Evolutionary conservation across 1,140 invertebrate species (phyloP), one percentile per base, ranked within the genome.

Genomic region (Brachionus calyciflorus): DNA sequence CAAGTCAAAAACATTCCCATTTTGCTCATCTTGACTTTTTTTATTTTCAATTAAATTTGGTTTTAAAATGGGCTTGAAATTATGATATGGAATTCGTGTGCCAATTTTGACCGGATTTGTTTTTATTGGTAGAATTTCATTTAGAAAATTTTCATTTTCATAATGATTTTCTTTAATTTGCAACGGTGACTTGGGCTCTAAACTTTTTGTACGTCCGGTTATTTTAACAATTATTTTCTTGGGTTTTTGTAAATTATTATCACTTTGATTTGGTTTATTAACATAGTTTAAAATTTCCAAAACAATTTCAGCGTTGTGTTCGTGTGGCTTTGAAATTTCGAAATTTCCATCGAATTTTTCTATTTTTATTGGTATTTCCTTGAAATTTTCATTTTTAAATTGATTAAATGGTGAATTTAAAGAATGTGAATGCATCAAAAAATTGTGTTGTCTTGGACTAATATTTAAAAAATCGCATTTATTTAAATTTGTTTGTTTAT

Each of bases 201-300:
- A 41, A 7, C 60, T 65, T 65, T n/a, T 65, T 2, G 60, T 65
- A n/a, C 60, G 28, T 41, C 60, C 60, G 12, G 60, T 65, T 46
- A 65, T 65, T 65, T 65, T 65, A 21, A 65, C 40, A 14, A 44
- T 65, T 65, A 65, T 65, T 65, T 44, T 65, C 28, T 65, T 65
- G 0, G 60, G 60, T 44, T 65, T 65, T 44, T n/a, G n/a, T n/a
- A n/a, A n/a, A n/a, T 28, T 65, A 2, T 21, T 44, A 19, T 14
- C 21, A 14, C 19, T n/a, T 24, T 44, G 7, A 30, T 30, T 7
- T 19, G 57, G 40, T 17, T 19, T 44, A 4, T 26, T 41, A 9
- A 28, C 33, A 65, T n/a, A n/a, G n/a, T 65, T 65, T 37, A 65
- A 41, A 24, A 65, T 65, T 65, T 65, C 60, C 19, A 65, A 65